Evolutionary conservation across 1,140 invertebrate genomes (phyloP), one percentile per base, ranked within the genome.

Genomic region (Drosophila ohnishii): DNA sequence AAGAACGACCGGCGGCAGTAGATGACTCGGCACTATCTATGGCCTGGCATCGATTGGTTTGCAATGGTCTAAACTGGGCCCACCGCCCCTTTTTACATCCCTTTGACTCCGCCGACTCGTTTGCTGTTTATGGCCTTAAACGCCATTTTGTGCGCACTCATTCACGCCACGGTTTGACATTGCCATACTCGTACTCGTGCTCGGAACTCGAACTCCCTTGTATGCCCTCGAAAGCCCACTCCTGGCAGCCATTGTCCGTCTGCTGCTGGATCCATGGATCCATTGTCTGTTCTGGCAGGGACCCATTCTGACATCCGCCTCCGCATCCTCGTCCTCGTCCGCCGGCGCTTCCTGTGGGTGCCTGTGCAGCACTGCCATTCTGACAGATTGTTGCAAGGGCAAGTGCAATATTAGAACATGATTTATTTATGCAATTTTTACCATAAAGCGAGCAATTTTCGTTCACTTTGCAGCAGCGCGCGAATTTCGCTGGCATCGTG

Each of bases 361-460:
- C 57, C 19, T 25, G 34, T 22, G 11, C 51, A 10, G 11, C 51
- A 10, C 19, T 40, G 57, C 74, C 79, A 65, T 80, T 82, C 78
- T 84, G 84, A 87, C 84, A 88, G 84, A 87, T 87, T 78, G 78
- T 87, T 78, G 80, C 80, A 79, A 90, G 80, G 78, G 75, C 88
- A 85, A 90, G 78, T 90, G 88, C 78, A 90, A 90, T 84, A 90
- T 90, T 90, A 90, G 87, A 85, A 79, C 85, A 90, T 90, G 88
- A 90, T 90, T 90, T 90, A 90, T 90, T 89, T 90, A 90, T 90
- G 88, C 88, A 90, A 90, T 90, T 90, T 90, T 88, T 88, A 87
- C 71, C 59, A 72, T 78, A 76, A 76, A 83, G 67, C 59, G 50
- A 57, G 35, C 64, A 61, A 75, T 75, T 70, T 65, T 75, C 59